Evolutionary conservation across 2,797 vertebrate genomes (phyloP).

Genomic region (Streptopelia turtur): DNA sequence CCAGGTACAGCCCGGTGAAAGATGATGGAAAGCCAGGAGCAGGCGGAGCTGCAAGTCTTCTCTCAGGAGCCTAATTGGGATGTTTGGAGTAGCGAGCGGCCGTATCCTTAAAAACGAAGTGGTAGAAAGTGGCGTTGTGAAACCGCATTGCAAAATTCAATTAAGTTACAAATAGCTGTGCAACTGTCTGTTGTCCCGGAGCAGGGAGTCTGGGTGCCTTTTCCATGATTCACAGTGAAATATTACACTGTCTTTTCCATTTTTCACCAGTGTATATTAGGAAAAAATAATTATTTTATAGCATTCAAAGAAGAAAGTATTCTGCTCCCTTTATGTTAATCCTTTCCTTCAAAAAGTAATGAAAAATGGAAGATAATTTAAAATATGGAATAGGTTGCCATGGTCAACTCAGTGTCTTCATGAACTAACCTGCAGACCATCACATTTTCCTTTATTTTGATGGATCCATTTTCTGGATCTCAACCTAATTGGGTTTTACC

Average conservation of each 20-base stretch:
- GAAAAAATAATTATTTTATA: background rate
- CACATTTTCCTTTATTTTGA: background rate
- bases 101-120: background rate
- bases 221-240: background rate
- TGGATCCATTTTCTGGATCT: background rate
- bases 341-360: background rate
- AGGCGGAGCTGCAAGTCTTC: background rate
- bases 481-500: background rate
- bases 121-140: background rate
- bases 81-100: background rate
- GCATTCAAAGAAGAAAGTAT: background rate
- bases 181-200: background rate
- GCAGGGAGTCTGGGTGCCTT: background rate
- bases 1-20: background rate
- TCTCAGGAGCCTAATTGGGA: background rate
- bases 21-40: background rate
- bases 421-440: background rate
- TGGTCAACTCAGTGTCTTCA: background rate
- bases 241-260: background rate
- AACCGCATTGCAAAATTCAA: slow-evolving; percentile 8
- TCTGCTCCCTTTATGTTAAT: background rate
- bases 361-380: background rate
- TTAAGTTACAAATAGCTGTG: background rate
- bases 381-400: background rate
- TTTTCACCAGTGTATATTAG: background rate